These are phyloP conservation scores for Scrobipalpa costella DNA, from an alignment of 2,888 invertebrate species.

Conservation along the genomic window DNA sequence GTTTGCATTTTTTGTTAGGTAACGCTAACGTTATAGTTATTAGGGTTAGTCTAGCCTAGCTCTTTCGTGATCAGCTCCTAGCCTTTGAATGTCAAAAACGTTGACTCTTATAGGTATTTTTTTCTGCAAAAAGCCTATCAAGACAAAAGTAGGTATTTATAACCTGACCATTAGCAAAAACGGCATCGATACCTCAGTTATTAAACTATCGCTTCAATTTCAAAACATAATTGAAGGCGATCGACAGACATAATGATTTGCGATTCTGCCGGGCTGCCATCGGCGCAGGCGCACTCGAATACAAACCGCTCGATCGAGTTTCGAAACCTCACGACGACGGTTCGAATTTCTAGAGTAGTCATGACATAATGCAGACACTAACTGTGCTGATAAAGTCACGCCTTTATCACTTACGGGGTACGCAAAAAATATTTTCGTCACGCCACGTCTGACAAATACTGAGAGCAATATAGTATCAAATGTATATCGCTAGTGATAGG, in stretches of 20 bases:
- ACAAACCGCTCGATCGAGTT: slow-evolving; percentile 54
- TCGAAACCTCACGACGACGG: slow-evolving; percentile 51
- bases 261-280: slow-evolving; percentile 43
- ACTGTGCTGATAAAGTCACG: neutral
- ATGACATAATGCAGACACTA: slow-evolving; percentile 35
- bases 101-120: no score
- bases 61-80: neutral
- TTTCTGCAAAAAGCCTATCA: no score
- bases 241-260: slow-evolving; percentile 47
- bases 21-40: neutral
- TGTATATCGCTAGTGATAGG: no score
- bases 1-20: neutral
- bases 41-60: neutral
- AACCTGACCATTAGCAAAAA: neutral
- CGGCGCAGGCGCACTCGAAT: slow-evolving; percentile 45
- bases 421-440: no score
- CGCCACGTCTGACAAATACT: no score
- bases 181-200: neutral
- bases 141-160: neutral
- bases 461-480: no score
- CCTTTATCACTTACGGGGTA: no score
- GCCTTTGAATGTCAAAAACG: no score
- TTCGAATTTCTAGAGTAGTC: slow-evolving; percentile 50
- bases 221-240: slow-evolving; percentile 21
- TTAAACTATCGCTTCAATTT: slow-evolving; percentile 11